Conservation (phyloP, 2,797 vertebrate genomes). For the Chaetophractus vellerosus region DNA sequence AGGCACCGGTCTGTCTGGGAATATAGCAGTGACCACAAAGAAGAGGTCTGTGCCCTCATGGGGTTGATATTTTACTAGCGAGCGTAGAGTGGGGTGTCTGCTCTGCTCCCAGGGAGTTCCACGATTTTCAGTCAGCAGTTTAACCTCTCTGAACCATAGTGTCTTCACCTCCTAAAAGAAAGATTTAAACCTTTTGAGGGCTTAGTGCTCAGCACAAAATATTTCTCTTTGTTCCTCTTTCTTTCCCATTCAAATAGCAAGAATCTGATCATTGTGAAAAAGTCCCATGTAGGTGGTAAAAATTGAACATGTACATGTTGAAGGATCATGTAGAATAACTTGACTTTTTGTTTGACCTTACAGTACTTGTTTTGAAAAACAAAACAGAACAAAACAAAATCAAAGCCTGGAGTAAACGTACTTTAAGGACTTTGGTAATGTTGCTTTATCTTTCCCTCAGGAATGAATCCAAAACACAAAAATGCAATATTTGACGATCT, state of each 20-base stretch:
- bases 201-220: neutral
- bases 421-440: neutral
- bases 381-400: conserved; percentile 68
- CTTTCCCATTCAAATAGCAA: conserved; percentile 57
- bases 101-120: neutral
- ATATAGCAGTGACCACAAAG: neutral
- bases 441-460: conserved; percentile 39
- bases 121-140: neutral
- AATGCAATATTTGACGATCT: neutral
- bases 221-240: conserved; percentile 59
- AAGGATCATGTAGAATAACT: conserved; percentile 60
- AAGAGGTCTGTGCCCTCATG: neutral
- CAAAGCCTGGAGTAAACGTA: conserved; percentile 72
- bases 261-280: conserved; percentile 40
- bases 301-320: neutral
- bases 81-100: neutral
- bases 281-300: conserved; percentile 23
- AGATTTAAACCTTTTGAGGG: neutral
- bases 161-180: neutral
- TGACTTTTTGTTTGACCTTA: conserved; percentile 75
- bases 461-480: conserved; percentile 6
- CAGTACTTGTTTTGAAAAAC: conserved; percentile 67
- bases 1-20: neutral
- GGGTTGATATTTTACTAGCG: neutral
- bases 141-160: neutral